Percentiles rank a stretch among this genome's conserved stretches.
Conservation (phyloP, 2,797 vertebrate species). For the Lacerta viridis region DNA sequence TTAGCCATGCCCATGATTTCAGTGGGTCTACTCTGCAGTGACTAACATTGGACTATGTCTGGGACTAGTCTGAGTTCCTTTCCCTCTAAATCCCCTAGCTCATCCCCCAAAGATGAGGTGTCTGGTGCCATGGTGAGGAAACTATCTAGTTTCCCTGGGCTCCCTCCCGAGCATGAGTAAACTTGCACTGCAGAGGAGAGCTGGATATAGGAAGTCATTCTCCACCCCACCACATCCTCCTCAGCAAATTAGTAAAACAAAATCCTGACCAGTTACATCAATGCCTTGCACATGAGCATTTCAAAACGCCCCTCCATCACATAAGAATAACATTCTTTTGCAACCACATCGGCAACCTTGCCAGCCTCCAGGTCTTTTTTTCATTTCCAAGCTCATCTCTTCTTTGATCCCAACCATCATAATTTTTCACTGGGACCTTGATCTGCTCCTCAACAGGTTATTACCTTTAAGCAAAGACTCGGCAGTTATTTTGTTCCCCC, state of each 20-base stretch:
- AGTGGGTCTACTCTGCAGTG: too few species aligned
- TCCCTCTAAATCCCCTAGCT: too few species aligned
- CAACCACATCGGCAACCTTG: background rate
- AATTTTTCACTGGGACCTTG: slow-evolving; percentile 31
- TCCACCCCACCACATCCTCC: background rate
- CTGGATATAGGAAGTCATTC: background rate
- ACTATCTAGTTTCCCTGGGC: too few species aligned
- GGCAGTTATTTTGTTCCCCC: slow-evolving; percentile 9
- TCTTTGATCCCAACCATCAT: slow-evolving; percentile 38
- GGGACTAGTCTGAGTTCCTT: too few species aligned
- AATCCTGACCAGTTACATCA: background rate
- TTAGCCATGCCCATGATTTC: too few species aligned
- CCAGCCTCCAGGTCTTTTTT: background rate
- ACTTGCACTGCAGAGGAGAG: background rate
- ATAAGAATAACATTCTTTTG: slow-evolving; percentile 8
- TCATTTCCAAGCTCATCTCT: slow-evolving; percentile 27
- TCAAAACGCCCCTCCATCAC: background rate
- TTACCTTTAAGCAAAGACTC: slow-evolving; percentile 33
- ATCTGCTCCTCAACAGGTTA: slow-evolving; percentile 41
- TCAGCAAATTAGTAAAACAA: background rate
- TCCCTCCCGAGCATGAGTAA: too few species aligned
- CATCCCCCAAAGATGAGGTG: too few species aligned
- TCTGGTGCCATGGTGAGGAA: too few species aligned
- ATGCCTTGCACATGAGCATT: background rate
- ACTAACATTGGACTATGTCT: too few species aligned